These are phyloP conservation scores for Orchesellides sinensis DNA, from an alignment of 2,888 invertebrate species.

Conservation along the genomic window DNA sequence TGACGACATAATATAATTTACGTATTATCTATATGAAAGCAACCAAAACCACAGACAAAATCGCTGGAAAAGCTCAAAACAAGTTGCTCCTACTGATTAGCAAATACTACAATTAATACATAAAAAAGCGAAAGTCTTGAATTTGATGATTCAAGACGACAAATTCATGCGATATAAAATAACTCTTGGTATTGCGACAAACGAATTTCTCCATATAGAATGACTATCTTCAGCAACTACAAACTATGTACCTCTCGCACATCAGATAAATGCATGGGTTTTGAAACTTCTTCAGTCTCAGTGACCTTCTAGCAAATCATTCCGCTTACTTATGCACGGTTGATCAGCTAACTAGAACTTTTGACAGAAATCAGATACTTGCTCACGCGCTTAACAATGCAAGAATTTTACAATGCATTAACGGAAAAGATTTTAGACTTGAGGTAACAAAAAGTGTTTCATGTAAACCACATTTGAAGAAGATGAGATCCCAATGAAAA, in stretches of 20 bases:
- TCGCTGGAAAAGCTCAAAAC: no score
- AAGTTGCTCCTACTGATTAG: no score
- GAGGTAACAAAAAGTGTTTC: neutral
- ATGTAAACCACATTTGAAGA: no score
- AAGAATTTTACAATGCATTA: neutral
- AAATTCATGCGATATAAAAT: neutral
- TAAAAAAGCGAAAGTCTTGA: no score
- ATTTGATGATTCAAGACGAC: neutral
- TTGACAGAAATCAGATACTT: neutral
- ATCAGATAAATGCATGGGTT: no score
- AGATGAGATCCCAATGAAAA: no score
- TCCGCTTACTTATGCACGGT: neutral
- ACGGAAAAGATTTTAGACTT: neutral
- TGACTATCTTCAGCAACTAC: neutral
- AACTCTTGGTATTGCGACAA: neutral
- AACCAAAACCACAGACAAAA: no score
- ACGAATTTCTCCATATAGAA: neutral
- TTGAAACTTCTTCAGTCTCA: no score
- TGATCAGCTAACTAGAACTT: neutral
- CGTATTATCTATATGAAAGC: no score
- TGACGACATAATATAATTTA: no score
- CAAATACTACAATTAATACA: no score
- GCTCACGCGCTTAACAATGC: neutral
- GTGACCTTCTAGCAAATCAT: neutral
- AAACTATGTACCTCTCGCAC: no score